Evolutionary conservation across 2,888 invertebrate genomes (phyloP).

Genomic region (Pardosa pseudoannulata): DNA sequence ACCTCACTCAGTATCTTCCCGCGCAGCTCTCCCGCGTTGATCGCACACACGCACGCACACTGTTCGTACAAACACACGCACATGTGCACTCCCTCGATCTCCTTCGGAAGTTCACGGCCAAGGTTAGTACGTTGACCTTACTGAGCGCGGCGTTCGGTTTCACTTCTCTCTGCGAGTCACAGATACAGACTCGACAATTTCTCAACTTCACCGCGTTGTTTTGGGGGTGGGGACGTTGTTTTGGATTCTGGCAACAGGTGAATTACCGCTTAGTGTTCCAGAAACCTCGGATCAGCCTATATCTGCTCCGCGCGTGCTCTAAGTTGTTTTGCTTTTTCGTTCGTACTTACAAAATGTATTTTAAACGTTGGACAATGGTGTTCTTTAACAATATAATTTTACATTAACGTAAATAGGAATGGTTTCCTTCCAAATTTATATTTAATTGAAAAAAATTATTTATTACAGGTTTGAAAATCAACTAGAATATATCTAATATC

Average conservation of each 20-base stretch:
- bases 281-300: too few relatives aligned
- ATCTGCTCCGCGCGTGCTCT: too few relatives aligned
- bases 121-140: constrained; percentile 30
- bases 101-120: constrained; percentile 56
- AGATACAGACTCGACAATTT: not conserved
- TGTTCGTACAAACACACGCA: constrained; percentile 2
- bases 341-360: too few relatives aligned
- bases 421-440: too few relatives aligned
- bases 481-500: too few relatives aligned
- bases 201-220: not conserved
- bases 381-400: too few relatives aligned
- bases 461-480: too few relatives aligned
- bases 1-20: constrained; percentile 22
- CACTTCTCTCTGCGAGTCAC: not conserved
- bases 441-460: too few relatives aligned
- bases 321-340: too few relatives aligned
- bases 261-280: not conserved
- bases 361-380: too few relatives aligned
- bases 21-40: constrained; percentile 35
- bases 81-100: not conserved
- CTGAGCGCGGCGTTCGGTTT: not conserved
- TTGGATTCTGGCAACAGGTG: constrained; percentile 29
- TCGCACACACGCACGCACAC: constrained; percentile 22
- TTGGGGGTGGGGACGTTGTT: not conserved
- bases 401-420: too few relatives aligned